Evolutionary conservation across 2,113 vertebrate genomes (phyloP).

Genomic region (Sebastes fasciatus): DNA sequence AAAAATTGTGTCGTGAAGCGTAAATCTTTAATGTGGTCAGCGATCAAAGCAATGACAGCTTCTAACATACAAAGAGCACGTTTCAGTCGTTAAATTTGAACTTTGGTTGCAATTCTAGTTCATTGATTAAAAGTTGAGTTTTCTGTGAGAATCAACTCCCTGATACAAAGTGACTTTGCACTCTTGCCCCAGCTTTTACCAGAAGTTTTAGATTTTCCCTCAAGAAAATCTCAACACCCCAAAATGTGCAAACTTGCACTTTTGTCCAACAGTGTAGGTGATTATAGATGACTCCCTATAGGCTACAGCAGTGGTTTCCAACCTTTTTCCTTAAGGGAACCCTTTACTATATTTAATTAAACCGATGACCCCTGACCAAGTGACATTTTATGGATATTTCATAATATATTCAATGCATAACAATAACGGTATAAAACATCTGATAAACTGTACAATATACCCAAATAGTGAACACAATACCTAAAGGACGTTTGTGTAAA

Average conservation of each 20-base stretch:
- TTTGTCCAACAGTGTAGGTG: not conserved
- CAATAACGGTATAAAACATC: too few species aligned
- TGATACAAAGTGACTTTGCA: slow-evolving; percentile 28
- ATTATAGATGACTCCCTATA: not conserved
- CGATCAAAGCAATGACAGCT: slow-evolving; percentile 60
- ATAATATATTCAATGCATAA: too few species aligned
- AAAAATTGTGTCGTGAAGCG: slow-evolving; percentile 15
- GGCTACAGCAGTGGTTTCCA: not conserved
- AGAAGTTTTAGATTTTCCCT: not conserved
- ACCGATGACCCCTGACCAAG: too few species aligned
- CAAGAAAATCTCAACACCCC: not conserved
- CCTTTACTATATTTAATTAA: too few species aligned
- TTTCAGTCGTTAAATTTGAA: slow-evolving; percentile 49
- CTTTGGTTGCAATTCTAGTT: slow-evolving; percentile 4
- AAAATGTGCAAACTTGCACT: slow-evolving; percentile 2
- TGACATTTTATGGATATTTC: too few species aligned
- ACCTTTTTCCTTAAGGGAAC: too few species aligned
- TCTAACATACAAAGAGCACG: slow-evolving; percentile 34
- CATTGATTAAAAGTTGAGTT: slow-evolving; percentile 46
- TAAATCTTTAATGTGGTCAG: slow-evolving; percentile 67
- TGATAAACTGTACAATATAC: too few species aligned
- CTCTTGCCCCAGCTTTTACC: not conserved
- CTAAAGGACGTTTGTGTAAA: too few species aligned
- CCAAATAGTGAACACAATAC: too few species aligned
- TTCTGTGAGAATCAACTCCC: slow-evolving; percentile 26